phyloP scores from a whole-genome alignment of 2,113 vertebrate genomes.

The Ammodramus savannarum region DNA sequence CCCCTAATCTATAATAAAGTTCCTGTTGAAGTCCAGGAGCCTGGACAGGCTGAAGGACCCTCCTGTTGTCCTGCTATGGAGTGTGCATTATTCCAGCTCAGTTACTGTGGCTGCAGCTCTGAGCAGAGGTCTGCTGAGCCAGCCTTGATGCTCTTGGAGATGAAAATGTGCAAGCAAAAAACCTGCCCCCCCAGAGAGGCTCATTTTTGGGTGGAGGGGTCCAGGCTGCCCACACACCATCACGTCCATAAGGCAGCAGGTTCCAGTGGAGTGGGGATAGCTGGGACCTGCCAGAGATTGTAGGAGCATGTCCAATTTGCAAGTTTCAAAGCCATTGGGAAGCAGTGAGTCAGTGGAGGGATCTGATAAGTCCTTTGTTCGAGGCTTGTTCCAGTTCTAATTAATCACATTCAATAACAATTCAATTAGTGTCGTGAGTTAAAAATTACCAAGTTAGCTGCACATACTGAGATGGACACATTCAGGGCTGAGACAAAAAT shows the following conservation, averaged over 20 bases:
- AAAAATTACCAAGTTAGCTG: slow-evolving; percentile 54
- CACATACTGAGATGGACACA: neutral
- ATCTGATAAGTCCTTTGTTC: slow-evolving; percentile 37
- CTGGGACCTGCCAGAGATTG: neutral
- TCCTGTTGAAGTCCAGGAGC: neutral
- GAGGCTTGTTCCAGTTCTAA: slow-evolving; percentile 23
- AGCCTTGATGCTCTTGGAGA: neutral
- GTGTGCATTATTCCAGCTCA: neutral
- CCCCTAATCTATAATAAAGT: neutral
- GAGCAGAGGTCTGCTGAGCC: neutral
- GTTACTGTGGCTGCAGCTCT: neutral
- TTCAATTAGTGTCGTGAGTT: slow-evolving; percentile 50
- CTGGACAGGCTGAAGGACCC: neutral
- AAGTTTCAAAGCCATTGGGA: neutral
- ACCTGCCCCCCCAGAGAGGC: neutral
- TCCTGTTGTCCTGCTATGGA: neutral
- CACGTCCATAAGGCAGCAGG: neutral
- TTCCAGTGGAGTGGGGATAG: neutral
- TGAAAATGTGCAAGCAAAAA: neutral
- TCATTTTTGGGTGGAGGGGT: neutral
- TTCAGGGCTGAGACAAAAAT: slow-evolving; percentile 2
- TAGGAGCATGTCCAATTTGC: neutral
- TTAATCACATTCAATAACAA: slow-evolving; percentile 56
- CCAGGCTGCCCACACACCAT: neutral
- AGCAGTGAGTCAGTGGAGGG: neutral